Percentiles rank a stretch among this genome's conserved stretches.
These are phyloP conservation scores for Aspidoscelis tigris DNA, from an alignment of 2,113 vertebrate genomes.

Conservation along the genomic window DNA sequence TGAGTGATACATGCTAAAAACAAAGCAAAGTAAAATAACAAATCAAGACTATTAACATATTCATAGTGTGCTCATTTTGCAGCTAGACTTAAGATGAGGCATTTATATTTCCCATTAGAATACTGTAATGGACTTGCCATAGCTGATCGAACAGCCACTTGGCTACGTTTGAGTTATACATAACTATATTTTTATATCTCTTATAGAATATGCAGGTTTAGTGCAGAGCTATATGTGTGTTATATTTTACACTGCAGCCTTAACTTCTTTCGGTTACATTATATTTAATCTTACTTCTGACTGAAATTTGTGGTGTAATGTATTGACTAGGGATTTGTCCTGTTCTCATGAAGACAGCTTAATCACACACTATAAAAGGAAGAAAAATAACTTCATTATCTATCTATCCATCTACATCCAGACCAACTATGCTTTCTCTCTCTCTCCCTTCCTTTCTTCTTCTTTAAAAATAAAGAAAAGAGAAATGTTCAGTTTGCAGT, in stretches of 20 bases:
- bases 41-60: neutral
- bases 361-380: constrained; percentile 61
- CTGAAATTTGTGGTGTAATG: constrained; percentile 54
- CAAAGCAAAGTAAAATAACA: neutral
- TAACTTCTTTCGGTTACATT: constrained; percentile 50
- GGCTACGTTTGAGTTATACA: constrained; percentile 57
- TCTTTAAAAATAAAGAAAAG: too few relatives aligned
- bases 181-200: constrained; percentile 48
- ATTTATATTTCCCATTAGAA: too few relatives aligned
- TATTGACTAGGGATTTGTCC: constrained; percentile 43
- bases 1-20: too few relatives aligned
- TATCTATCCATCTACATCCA: constrained; percentile 43
- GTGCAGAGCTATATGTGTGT: constrained; percentile 23
- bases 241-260: constrained; percentile 36
- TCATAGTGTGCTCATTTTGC: neutral
- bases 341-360: constrained; percentile 48
- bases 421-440: constrained; percentile 17
- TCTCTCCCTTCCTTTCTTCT: constrained; percentile 19
- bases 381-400: constrained; percentile 53
- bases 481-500: neutral
- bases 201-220: constrained; percentile 61
- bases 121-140: neutral
- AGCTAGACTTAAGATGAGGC: neutral
- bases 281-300: constrained; percentile 64
- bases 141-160: constrained; percentile 36